Percentiles rank a stretch among this genome's conserved stretches.
Conservation (phyloP, 2,113 vertebrate genomes). For the Anser brachyrhynchus region DNA sequence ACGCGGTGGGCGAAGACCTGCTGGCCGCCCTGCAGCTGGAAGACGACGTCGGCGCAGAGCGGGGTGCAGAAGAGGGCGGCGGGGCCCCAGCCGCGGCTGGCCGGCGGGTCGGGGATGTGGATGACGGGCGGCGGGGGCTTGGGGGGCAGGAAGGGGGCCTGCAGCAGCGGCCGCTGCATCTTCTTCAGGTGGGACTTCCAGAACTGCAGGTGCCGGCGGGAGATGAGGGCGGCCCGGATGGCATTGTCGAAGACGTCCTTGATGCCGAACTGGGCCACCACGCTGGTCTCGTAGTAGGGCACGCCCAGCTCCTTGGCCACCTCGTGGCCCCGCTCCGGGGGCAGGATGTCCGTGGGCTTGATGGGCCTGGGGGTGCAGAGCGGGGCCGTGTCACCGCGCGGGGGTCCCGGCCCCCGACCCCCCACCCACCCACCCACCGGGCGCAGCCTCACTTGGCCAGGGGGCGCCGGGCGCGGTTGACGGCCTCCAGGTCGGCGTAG, state of each 20-base stretch:
- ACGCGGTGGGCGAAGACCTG: constrained; percentile 87
- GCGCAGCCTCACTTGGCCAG: constrained; percentile 83
- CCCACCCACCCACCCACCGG: fast-evolving
- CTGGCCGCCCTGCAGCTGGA: constrained; percentile 81
- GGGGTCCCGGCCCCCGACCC: neutral
- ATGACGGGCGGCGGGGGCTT: constrained; percentile 86
- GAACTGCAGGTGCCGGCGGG: constrained; percentile 90
- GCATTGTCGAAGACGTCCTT: constrained; percentile 94
- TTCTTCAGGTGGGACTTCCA: constrained; percentile 93
- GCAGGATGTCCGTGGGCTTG: constrained; percentile 89
- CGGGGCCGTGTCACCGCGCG: fast-evolving
- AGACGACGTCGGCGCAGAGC: constrained; percentile 86
- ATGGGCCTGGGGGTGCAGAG: constrained; percentile 78
- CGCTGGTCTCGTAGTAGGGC: constrained; percentile 91
- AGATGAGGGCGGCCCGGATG: constrained; percentile 90
- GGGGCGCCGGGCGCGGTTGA: constrained; percentile 88
- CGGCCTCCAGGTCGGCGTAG: constrained; percentile 91
- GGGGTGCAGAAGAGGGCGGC: constrained; percentile 83
- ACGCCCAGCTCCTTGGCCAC: constrained; percentile 91
- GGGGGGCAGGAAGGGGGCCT: constrained; percentile 88
- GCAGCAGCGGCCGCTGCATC: constrained; percentile 87
- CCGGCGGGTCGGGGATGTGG: constrained; percentile 81
- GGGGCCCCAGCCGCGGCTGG: constrained; percentile 73
- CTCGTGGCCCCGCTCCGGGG: constrained; percentile 88
- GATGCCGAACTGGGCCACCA: constrained; percentile 91